Evolutionary conservation across 2,888 invertebrate species (phyloP).

Genomic region (Zaprionus obscuricornis): DNA sequence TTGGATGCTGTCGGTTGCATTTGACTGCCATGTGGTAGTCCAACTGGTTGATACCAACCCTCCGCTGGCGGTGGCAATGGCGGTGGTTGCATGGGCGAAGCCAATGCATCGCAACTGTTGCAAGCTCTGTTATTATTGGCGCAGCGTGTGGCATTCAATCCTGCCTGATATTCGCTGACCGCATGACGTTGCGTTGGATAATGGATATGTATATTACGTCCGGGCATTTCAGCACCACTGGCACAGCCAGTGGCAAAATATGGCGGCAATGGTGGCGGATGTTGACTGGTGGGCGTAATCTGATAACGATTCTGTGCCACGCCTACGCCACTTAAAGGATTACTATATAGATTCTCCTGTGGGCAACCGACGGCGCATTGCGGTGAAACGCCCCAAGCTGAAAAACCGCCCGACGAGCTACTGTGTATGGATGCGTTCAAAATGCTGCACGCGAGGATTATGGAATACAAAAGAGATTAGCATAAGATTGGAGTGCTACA

Average conservation of each 20-base stretch:
- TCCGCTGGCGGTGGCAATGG: constrained; percentile 81
- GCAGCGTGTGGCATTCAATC: constrained; percentile 80
- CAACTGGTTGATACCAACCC: constrained; percentile 83
- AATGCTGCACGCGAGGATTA: constrained; percentile 58
- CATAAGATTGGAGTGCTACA: not conserved
- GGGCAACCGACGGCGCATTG: constrained; percentile 76
- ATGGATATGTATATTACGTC: constrained; percentile 82
- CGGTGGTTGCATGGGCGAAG: constrained; percentile 82
- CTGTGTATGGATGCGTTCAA: constrained; percentile 83
- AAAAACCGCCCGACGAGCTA: constrained; percentile 84
- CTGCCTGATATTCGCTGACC: constrained; percentile 82
- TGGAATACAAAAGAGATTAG: no score
- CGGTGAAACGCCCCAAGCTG: constrained; percentile 83
- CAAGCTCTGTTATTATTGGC: constrained; percentile 82
- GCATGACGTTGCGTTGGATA: constrained; percentile 83
- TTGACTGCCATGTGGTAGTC: constrained; percentile 62
- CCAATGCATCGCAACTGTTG: constrained; percentile 83
- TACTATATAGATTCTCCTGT: constrained; percentile 82
- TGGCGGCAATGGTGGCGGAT: constrained; percentile 82
- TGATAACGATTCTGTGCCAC: constrained; percentile 82
- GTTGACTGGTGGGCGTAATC: constrained; percentile 83
- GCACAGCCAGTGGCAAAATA: constrained; percentile 78
- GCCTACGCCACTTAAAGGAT: constrained; percentile 80
- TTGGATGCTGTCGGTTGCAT: constrained; percentile 75
- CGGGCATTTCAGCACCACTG: constrained; percentile 63